Evolutionary conservation across 2,888 invertebrate genomes (phyloP), one percentile per base, ranked within the genome.

Genomic region (Eubasilissa splendida): DNA sequence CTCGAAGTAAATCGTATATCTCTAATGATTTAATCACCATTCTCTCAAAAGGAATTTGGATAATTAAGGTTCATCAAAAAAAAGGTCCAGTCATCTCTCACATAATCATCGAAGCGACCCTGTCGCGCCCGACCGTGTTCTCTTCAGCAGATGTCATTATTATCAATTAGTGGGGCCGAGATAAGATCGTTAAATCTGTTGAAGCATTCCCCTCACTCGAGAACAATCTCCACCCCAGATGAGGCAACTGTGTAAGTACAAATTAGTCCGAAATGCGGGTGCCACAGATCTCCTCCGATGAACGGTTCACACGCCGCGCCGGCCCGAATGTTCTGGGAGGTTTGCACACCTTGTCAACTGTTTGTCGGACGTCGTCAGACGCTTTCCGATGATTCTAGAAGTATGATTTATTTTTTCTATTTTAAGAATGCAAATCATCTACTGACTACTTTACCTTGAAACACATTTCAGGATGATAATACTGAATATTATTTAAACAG

Each of bases 141-240:
- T 33, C 71, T 56, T 56, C 56, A 56, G 33, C 54, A 63, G 63
- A 76, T 56, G 66, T 56, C 53, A 76, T 76, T 60, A 76, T 76
- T 76, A 63, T 65, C 76, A 76, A 76, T 76, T 65, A 76, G 76
- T 75, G 14, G 31, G n/a, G 65, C 9, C 4, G 65, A 65, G 76
- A 76, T 76, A 76, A 76, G 76, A 76, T 76, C 76, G 50, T 54
- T 14, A 54, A 65, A 76, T 65, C 65, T 50, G 60, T 75, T 60
- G n/a, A 54, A 75, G 31, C 75, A 73, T 31, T 73, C 71, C 71
- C 71, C 71, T 52, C 9, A 66, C 9, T 50, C 63, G 63, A 63
- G 63, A 63, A 33, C 63, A 63, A 63, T 68, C 68, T 68, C 42
- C 33, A 50, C 68, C 50, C 66, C 68, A 68, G 68, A 42, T 50